Base-by-base conservation (phyloP, 2,888 invertebrate genomes). In the Drosophila anomelani region DNA sequence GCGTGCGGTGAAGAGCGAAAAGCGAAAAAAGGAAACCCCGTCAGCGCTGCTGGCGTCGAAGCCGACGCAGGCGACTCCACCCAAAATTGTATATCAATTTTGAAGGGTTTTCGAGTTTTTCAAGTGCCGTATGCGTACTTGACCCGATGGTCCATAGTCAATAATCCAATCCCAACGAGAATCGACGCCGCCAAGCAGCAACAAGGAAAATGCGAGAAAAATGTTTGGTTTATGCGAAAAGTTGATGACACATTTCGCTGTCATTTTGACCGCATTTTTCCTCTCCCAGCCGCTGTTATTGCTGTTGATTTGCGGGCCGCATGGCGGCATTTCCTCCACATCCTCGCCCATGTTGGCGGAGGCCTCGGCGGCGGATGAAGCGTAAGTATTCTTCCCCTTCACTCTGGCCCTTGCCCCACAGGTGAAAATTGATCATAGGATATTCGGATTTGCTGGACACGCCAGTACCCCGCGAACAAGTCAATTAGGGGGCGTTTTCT, bases 161-260 rank as follows among this genome's bases (percentile, higher is more conserved):
- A 55, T 49, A 49, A 36, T 53, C 53, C 20, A 32, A 60, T 60
- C 53, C 53, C 63, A 49, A 43, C 36, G 62, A 70, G 49, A 66
- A 47, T 38, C 62, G 53, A 61, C 58, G 51, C 60, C 63, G 46
- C 60, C 58, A 61, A 67, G 67, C 63, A 78, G 69, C 78, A 76
- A 74, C 59, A 67, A 85, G 89, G 90, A 92, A 92, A 92, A 92
- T 92, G 92, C 91, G 89, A 92, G 91, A 89, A 92, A 91, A 91
- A 92, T 92, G 92, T 87, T 90, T 88, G 88, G 85, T 80, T 76
- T 88, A 85, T 89, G 91, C 87, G 90, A 90, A 88, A 92, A 92
- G 92, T 92, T 92, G 92, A 92, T 92, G 92, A 91, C 92, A 92
- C 92, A 91, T 90, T 84, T 90, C 73, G 90, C 87, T 79, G 82